Evolutionary conservation across 2,113 vertebrate species (phyloP), one percentile per base, ranked within the genome.

Genomic region (Pelvicachromis taeniatus): DNA sequence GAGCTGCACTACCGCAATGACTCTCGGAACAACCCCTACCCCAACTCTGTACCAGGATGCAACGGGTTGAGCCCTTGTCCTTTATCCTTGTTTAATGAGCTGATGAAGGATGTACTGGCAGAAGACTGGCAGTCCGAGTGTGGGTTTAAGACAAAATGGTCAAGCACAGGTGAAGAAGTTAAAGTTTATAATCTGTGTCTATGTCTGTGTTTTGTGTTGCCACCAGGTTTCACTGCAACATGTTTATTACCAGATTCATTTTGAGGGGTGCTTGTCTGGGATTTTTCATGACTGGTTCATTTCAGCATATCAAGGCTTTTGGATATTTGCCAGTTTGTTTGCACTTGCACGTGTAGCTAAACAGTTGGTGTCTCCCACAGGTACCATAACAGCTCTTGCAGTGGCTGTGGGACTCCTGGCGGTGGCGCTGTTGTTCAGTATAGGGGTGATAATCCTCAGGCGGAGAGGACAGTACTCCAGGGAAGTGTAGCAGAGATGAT

Each of bases 1-100:
- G 96, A 97, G 90, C 96, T 98, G 95, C 89, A 94, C 84, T 98
- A 97, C 87, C 95, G 95, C 84, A 98, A 97, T 0, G 95, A 97
- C 65, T 93, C 96, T 1, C 79, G 54, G n/a, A 90, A 11, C 1
- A 94, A 96, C 55, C 96, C 96, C 2, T 92, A 97, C 65, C 91
- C 93, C 8, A 96, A 97, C 84, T 93, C 85, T 0, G 91, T 98
- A 88, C 97, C 97, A 1, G 97, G 97, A 79, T 99, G 97, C 82
- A 78, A 87, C 1, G 86, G 94, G 29, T 21, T 93, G 42, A 91
- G 88, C 80, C 94, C 96, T 45, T 99, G 97, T 83, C 96, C 97
- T 40, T 87, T 98, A 90, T 80, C 90, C 23, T 89, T 95, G 82
- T 97, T 99, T 90, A 91, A 86, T 42, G 91, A 96, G 80, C 90